Percentiles rank a stretch among this genome's conserved stretches.
Conservation (phyloP, 2,113 vertebrate genomes). For the Pseudorectes ferrugineus region DNA sequence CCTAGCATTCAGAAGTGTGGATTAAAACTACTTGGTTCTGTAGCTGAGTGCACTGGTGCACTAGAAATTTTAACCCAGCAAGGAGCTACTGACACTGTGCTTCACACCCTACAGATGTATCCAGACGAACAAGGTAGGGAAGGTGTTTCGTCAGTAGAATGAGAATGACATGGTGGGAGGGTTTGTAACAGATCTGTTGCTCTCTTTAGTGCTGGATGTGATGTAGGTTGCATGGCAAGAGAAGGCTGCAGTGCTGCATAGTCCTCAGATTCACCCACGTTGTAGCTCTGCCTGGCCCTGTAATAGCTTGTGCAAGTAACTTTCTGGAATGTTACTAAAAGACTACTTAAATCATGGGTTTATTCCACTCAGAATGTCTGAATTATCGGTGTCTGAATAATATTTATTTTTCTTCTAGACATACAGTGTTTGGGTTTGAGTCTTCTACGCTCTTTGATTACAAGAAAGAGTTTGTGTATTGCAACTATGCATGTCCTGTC, state of each 20-base stretch:
- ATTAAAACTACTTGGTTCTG: constrained; percentile 79
- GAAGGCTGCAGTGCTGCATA: neutral
- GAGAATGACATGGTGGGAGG: neutral
- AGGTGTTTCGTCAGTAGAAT: neutral
- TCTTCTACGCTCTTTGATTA: constrained; percentile 81
- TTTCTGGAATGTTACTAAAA: neutral
- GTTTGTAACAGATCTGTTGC: neutral
- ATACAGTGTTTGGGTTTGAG: constrained; percentile 88
- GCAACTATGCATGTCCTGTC: constrained; percentile 83
- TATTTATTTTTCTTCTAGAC: constrained; percentile 71
- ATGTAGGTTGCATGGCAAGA: neutral
- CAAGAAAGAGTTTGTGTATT: constrained; percentile 82
- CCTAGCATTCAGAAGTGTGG: constrained; percentile 84
- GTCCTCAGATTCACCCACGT: neutral
- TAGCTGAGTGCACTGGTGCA: constrained; percentile 82
- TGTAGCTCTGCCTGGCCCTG: neutral
- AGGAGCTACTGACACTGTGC: constrained; percentile 85
- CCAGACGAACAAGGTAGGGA: constrained; percentile 82
- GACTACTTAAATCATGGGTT: neutral
- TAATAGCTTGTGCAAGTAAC: neutral
- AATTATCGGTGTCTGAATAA: neutral
- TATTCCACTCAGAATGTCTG: neutral
- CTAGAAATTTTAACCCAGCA: constrained; percentile 84
- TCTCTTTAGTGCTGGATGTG: neutral
- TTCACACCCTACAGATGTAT: constrained; percentile 92